Base-by-base conservation (phyloP, 1,140 invertebrate species). In the Hycleus phaleratus region DNA sequence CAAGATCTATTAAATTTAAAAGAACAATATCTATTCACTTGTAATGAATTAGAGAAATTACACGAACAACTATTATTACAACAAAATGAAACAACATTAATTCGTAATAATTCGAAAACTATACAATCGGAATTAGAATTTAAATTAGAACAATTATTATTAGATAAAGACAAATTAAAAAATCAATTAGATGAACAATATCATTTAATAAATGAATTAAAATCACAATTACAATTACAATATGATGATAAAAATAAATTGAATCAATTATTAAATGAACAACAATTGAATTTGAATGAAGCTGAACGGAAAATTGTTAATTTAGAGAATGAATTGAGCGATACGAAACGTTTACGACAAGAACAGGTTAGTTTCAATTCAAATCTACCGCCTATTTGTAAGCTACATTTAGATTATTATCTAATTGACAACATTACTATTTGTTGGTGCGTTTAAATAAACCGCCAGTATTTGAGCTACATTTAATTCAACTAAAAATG, bases 31-130 rank as follows among this genome's bases (percentile, higher is more conserved):
- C 84, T 86, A 50, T 79, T 85, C 26, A 84, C 82, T 48, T 85
- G 89, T 68, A 85, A 85, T 57, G 91, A 94, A 73, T 80, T 85
- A 8, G 81, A 84, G 46, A 81, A 85, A 47, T 72, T 91, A 8
- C 84, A 82, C 68, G 86, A 91, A 66, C 84, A 88, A 67, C 77
- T 89, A 1, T 76, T 81, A 10, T 80, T 81, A 18, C 72, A 89
- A 39, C 87, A 90, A 68, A 88, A 93, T 68, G 89, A 94, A 69
- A 83, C 82, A 54, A 87, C 85, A 75, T 89, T 86, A 54, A 82
- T 83, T 0, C 82, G 87, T 63, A 91, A 90, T 64, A 91, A 88
- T 73, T 86, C 90, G 9, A 91, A 91, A 70, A 87, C 84, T 4
- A 85, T 86, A 9, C 79, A 91, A 44, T 83, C 84, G 7, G 87